phyloP scores from a whole-genome alignment of 2,113 vertebrate genomes.

The Phylloscopus trochilus region DNA sequence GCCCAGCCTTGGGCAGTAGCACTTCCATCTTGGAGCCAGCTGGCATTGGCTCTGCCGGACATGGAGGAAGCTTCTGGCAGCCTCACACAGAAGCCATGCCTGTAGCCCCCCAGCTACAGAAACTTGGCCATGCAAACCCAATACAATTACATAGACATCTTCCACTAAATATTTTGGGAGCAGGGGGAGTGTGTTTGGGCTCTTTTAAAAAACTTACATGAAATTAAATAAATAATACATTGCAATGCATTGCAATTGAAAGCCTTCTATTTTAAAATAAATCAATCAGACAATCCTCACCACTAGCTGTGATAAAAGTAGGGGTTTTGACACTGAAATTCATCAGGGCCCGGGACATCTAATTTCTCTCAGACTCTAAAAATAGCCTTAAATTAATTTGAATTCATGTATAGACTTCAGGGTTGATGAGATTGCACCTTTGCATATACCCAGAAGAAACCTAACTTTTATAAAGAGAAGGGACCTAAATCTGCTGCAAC shows the following conservation, averaged over 20 bases:
- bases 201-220: background rate
- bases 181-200: rapidly evolving
- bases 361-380: background rate
- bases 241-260: background rate
- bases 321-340: background rate
- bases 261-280: background rate
- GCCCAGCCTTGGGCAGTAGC: background rate
- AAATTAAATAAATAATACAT: background rate
- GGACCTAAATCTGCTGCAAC: background rate
- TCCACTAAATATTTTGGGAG: background rate
- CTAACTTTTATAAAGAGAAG: background rate
- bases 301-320: background rate
- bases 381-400: background rate
- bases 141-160: background rate
- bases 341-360: background rate
- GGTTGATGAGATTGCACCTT: background rate
- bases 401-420: background rate
- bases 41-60: background rate
- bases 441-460: background rate
- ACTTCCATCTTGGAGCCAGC: background rate
- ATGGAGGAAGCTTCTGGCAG: background rate
- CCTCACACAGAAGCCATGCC: background rate
- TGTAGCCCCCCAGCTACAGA: background rate
- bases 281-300: background rate
- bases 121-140: background rate